These are phyloP conservation scores for Chrysolophus pictus DNA, from an alignment of 2,797 vertebrate genomes.

Conservation along the genomic window DNA sequence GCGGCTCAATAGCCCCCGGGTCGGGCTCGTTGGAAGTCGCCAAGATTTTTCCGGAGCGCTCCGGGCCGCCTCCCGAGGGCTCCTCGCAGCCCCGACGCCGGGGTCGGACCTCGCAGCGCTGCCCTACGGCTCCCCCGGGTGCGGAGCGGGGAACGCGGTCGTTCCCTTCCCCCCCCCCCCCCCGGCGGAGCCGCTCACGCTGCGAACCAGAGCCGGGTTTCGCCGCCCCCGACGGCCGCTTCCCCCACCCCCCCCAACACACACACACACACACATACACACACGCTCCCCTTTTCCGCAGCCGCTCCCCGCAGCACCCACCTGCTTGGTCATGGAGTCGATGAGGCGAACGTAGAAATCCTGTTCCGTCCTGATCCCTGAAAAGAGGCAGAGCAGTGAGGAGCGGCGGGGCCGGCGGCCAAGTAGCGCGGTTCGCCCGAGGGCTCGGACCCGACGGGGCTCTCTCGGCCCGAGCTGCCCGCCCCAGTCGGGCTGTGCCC, in stretches of 20 bases:
- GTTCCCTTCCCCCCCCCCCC: background rate
- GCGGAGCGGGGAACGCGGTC: background rate
- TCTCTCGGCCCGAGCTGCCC: background rate
- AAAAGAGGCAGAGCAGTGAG: background rate
- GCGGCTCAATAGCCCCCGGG: background rate
- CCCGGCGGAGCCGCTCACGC: background rate
- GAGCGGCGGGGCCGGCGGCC: background rate
- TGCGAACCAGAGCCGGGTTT: too few species aligned
- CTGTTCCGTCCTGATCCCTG: conserved; percentile 97
- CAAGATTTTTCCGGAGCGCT: background rate
- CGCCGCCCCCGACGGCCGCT: conserved; percentile 56
- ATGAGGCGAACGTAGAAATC: conserved; percentile 98
- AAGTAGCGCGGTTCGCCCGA: background rate
- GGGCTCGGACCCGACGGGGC: background rate
- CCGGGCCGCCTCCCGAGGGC: background rate
- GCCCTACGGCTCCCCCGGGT: background rate
- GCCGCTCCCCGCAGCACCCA: conserved; percentile 74
- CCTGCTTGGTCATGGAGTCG: conserved; percentile 99
- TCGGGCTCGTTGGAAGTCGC: background rate
- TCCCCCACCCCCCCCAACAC: background rate
- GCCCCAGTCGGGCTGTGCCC: background rate
- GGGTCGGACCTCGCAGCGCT: background rate
- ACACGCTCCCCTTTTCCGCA: background rate
- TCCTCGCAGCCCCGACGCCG: background rate
- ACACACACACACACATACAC: too few species aligned